Evolutionary conservation across 2,888 invertebrate species (phyloP).

Genomic region (Colostygia pectinataria): DNA sequence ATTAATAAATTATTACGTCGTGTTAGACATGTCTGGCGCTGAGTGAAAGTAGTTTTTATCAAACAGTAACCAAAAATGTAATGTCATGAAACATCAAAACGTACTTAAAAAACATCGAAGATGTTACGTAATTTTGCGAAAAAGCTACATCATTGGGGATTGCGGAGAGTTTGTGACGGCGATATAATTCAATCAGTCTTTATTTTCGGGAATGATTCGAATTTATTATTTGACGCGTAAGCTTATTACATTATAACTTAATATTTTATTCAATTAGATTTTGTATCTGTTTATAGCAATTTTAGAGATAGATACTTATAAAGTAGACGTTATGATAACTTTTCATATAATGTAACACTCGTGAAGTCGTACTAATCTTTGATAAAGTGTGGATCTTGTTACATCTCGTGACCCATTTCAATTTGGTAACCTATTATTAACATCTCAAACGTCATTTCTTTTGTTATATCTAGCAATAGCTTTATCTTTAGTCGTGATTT

Average conservation of each 20-base stretch:
- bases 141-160: constrained; percentile 4
- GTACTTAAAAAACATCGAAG: constrained; percentile 3
- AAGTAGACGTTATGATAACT: no score
- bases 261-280: no score
- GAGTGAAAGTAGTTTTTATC: constrained; percentile 23
- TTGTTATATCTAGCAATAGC: no score
- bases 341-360: no score
- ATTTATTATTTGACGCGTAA: not conserved
- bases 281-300: no score
- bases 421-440: no score
- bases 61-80: constrained; percentile 15
- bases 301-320: no score
- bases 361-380: no score
- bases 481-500: no score
- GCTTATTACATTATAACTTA: not conserved
- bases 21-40: constrained; percentile 16
- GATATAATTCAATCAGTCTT: constrained; percentile 7
- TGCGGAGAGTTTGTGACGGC: not conserved
- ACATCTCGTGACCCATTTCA: no score
- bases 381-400: no score
- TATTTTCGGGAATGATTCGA: constrained; percentile 5
- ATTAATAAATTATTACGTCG: constrained; percentile 8
- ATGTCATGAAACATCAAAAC: constrained; percentile 12
- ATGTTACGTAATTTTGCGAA: constrained; percentile 6
- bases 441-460: no score